Evolutionary conservation across 2,888 invertebrate genomes (phyloP).

Genomic region (Fragum whitleyi): DNA sequence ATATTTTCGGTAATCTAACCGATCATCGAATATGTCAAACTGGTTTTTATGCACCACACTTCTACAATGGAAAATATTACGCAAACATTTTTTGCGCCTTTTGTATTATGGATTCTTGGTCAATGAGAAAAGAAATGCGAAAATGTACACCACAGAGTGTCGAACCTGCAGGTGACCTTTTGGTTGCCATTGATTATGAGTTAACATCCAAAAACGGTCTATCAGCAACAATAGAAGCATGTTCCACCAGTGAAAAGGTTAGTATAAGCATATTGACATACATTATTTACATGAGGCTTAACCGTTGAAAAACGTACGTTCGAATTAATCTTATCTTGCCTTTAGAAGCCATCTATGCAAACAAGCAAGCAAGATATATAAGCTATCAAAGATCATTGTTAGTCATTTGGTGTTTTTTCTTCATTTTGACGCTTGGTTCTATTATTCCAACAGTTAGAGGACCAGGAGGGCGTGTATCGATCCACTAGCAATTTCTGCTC

Average conservation of each 20-base stretch:
- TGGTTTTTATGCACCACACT: neutral
- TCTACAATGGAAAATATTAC: slow-evolving; percentile 2
- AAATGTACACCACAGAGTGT: neutral
- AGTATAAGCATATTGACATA: neutral
- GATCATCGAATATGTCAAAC: neutral
- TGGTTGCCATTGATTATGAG: neutral
- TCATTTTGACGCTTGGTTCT: too few relatives aligned
- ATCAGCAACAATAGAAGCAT: neutral
- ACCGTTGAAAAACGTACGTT: too few relatives aligned
- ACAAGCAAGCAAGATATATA: too few relatives aligned
- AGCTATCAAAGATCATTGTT: too few relatives aligned
- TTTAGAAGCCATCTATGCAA: too few relatives aligned
- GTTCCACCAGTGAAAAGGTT: neutral
- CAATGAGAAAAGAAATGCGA: neutral
- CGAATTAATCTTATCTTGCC: too few relatives aligned
- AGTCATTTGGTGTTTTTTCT: too few relatives aligned
- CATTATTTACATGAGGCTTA: neutral
- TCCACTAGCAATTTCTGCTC: too few relatives aligned
- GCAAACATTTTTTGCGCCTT: slow-evolving; percentile 9
- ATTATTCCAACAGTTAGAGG: too few relatives aligned
- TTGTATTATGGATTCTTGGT: neutral
- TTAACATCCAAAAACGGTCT: neutral
- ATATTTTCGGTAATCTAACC: neutral
- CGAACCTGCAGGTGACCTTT: neutral
- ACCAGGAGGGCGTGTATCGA: too few relatives aligned